Evolutionary conservation across 2,888 invertebrate species (phyloP).

Genomic region (Drosophila kanekoi): DNA sequence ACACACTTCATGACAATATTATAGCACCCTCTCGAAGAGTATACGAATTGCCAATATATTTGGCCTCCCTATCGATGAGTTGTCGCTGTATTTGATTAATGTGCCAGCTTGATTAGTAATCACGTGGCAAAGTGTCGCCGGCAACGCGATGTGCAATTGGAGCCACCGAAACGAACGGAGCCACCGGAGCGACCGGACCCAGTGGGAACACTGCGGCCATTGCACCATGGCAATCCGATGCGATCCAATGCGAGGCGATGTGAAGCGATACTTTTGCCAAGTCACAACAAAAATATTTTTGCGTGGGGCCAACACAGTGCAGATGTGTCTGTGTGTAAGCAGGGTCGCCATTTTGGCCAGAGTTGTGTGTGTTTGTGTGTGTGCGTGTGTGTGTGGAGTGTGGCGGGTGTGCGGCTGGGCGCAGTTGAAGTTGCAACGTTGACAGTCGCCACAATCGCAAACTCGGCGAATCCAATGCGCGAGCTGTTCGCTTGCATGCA

Average conservation of each 20-base stretch:
- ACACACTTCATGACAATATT: too few relatives aligned
- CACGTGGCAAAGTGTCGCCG: constrained; percentile 45
- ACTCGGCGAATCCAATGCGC: constrained; percentile 26
- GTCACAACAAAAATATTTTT: constrained; percentile 67
- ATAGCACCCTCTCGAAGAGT: too few relatives aligned
- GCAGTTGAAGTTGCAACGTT: constrained; percentile 51
- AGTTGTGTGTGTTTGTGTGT: constrained; percentile 22
- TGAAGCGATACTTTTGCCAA: constrained; percentile 38
- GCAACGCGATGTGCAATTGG: constrained; percentile 31
- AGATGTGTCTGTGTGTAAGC: constrained; percentile 11
- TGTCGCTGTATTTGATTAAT: constrained; percentile 18
- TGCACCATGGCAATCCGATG: constrained; percentile 25
- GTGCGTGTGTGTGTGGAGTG: constrained; percentile 8
- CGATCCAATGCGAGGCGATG: constrained; percentile 13
- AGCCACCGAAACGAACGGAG: constrained; percentile 18
- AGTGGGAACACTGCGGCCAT: constrained; percentile 23
- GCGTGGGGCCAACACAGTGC: constrained; percentile 58
- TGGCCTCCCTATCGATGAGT: constrained; percentile 6
- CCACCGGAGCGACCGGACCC: constrained; percentile 8
- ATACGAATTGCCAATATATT: constrained; percentile 16
- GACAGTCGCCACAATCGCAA: constrained; percentile 49
- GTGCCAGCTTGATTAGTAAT: constrained; percentile 55
- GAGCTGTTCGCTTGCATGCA: constrained; percentile 59
- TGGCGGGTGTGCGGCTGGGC: constrained; percentile 4
- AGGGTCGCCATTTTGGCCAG: constrained; percentile 60